Base-by-base conservation (phyloP, 2,113 vertebrate species). In the Clarias batrachus region DNA sequence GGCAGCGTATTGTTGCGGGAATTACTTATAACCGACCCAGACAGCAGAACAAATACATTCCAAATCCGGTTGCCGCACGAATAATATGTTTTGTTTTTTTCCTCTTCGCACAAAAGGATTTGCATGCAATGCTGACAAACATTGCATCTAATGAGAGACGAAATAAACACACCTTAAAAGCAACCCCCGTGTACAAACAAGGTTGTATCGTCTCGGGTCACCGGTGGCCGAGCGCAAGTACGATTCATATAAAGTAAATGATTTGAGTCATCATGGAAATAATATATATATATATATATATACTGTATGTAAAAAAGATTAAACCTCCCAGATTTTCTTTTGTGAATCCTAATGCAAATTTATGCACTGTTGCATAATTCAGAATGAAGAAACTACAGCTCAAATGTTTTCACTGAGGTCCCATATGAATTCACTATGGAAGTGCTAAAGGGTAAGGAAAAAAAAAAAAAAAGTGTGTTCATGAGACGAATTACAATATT, bases 311-410 rank as follows among this genome's bases (percentile, higher is more conserved):
- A 65, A 66, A 48, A n/a, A 66, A 21, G 23, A 52, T 66, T 52
- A 66, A 65, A 65, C 62, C 37, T n/a, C 4, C 37, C 25, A 16
- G 62, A 80, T 80, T 57, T 80, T 19, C 17, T 80, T 80, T 80
- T 54, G 81, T 68, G 14, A 13, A 83, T 27, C 48, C 9, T 6
- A 11, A 66, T 70, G 81, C 81, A 83, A 83, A 83, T 70, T 52
- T 54, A 83, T 83, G 63, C 81, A 70, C 63, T 70, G 30, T 56
- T 68, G 62, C 62, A 66, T 83, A 54, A 83, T 83, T 66, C 63
- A 68, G 16, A 33, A 83, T 81, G 30, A 83, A 70, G 63, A 66
- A 30, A 56, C 41, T 56, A 12, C 17, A 2, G 81, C 63, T 70
- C 65, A 54, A 21, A 83, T 56, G 63, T 70, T 16, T 54, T 83